These are phyloP conservation scores for Enoplolaimus lenunculus DNA, from an alignment of 2,888 invertebrate genomes.

Conservation along the genomic window DNA sequence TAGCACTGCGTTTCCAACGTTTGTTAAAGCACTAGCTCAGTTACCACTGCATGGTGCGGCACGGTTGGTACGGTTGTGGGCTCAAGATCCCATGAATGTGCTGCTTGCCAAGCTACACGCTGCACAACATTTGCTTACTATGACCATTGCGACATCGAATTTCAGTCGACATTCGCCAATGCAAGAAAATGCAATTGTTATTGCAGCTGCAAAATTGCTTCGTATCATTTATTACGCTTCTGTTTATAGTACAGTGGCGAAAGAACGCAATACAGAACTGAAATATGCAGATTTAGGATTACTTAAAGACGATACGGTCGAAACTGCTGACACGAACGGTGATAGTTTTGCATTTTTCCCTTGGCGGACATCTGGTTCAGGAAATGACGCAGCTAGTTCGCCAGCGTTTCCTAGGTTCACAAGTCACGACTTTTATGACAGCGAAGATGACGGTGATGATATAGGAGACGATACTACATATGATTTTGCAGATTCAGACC, in stretches of 20 bases:
- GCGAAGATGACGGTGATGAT: no score
- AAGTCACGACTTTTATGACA: no score
- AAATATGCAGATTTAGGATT: no score
- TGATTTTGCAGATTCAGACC: no score
- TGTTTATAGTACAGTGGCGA: conserved; percentile 60
- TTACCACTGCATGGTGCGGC: conserved; percentile 57
- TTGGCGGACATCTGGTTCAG: no score
- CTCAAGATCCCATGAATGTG: conserved; percentile 8
- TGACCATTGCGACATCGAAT: conserved; percentile 63
- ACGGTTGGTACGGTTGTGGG: background rate
- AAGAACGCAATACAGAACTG: no score
- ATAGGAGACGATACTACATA: no score
- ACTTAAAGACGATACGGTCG: no score
- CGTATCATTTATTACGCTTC: conserved; percentile 71
- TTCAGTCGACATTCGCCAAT: conserved; percentile 59
- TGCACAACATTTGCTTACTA: conserved; percentile 71
- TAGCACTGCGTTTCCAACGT: conserved; percentile 62
- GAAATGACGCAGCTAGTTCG: no score
- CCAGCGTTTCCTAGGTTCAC: no score
- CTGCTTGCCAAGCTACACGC: conserved; percentile 50
- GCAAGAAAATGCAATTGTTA: conserved; percentile 69
- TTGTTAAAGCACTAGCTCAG: conserved; percentile 56
- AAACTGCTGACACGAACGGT: no score
- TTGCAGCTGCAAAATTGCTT: conserved; percentile 70
- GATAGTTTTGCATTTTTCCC: no score